phyloP scores from a whole-genome alignment of 2,888 invertebrate genomes.

The Drosophila pullipes region DNA sequence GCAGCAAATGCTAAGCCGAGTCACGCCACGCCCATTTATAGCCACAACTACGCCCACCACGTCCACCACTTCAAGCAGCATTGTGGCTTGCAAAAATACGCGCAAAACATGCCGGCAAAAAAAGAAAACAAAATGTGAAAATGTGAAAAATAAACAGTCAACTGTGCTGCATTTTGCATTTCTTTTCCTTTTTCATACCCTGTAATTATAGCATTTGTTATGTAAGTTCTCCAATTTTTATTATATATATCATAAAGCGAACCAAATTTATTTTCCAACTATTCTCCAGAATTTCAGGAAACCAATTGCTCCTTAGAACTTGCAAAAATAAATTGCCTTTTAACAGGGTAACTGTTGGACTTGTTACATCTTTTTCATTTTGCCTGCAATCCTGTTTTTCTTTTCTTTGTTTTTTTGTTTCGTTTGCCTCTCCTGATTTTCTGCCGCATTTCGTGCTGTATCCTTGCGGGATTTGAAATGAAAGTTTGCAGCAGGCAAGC shows the following conservation, averaged over 20 bases:
- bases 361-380: neutral
- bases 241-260: too few relatives aligned
- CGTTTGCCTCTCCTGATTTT: constrained; percentile 58
- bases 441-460: constrained; percentile 71
- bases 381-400: constrained; percentile 31
- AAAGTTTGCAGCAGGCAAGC: constrained; percentile 59
- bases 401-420: constrained; percentile 19
- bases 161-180: constrained; percentile 51
- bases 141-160: constrained; percentile 10
- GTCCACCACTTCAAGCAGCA: constrained; percentile 53
- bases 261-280: neutral
- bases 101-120: constrained; percentile 27
- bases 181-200: constrained; percentile 31
- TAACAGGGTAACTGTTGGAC: constrained; percentile 15
- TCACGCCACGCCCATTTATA: constrained; percentile 25
- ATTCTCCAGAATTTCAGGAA: accelerated
- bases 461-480: constrained; percentile 77
- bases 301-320: neutral
- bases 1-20: constrained; percentile 49
- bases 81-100: constrained; percentile 54
- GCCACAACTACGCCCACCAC: neutral
- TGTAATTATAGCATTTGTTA: neutral
- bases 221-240: neutral
- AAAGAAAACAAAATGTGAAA: constrained; percentile 12
- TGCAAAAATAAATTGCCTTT: neutral